These are phyloP conservation scores for Iselma pallidipennis DNA, from an alignment of 2,888 invertebrate species.

Conservation along the genomic window DNA sequence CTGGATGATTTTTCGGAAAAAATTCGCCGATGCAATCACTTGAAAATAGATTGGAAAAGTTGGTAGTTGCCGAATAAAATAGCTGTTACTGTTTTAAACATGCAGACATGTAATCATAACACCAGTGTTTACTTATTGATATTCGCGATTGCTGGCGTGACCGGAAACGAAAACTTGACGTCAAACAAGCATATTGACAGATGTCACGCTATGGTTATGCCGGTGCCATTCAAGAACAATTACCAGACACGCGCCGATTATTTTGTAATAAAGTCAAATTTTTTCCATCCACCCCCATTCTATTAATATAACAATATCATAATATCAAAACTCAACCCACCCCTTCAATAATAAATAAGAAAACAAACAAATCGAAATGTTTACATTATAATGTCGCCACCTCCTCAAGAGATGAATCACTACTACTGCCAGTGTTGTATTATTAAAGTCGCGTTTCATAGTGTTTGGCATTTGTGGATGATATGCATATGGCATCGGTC, in stretches of 20 bases:
- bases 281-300: not conserved
- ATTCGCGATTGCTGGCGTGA: conserved; percentile 29
- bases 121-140: conserved; percentile 26
- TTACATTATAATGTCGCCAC: conserved; percentile 1
- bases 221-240: conserved; percentile 17
- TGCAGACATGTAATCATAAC: conserved; percentile 31
- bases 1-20: conserved; percentile 39
- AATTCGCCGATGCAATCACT: conserved; percentile 48
- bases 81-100: conserved; percentile 26
- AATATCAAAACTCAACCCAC: not conserved
- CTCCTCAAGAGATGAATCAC: conserved; percentile 43
- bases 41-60: conserved; percentile 54
- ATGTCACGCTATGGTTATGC: conserved; percentile 31
- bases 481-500: conserved; percentile 42
- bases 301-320: conserved; percentile 3
- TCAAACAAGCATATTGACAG: conserved; percentile 35
- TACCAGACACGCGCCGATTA: conserved; percentile 25
- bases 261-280: conserved; percentile 5
- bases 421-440: conserved; percentile 39
- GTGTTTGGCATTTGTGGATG: conserved; percentile 40
- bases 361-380: conserved; percentile 4
- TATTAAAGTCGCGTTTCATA: conserved; percentile 47
- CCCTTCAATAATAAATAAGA: not conserved
- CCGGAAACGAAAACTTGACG: conserved; percentile 35
- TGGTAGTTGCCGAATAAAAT: conserved; percentile 48